phyloP scores from a whole-genome alignment of 2,113 vertebrate genomes.

The Columbina picui region DNA sequence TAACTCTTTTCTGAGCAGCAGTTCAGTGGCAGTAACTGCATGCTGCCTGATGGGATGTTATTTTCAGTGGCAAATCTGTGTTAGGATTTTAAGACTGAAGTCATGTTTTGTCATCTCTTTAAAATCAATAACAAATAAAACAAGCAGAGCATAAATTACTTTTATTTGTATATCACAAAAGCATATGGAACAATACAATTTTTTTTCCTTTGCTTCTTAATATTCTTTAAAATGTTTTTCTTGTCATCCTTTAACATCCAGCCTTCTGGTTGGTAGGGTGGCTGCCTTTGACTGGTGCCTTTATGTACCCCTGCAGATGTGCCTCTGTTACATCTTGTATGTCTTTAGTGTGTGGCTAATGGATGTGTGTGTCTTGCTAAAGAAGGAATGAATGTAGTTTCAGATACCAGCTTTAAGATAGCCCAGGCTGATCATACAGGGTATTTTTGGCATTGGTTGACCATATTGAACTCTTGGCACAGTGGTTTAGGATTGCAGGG shows the following conservation, averaged over 20 bases:
- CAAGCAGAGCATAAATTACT: not conserved
- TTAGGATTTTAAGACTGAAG: not conserved
- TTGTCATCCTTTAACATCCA: not conserved
- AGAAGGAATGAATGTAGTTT: not conserved
- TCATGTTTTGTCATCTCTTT: not conserved
- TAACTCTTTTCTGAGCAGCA: not conserved
- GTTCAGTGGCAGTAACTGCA: not conserved
- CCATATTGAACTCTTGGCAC: not conserved
- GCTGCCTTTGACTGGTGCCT: not conserved
- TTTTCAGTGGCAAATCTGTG: not conserved
- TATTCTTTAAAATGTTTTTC: not conserved
- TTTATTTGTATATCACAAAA: not conserved
- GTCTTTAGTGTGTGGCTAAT: not conserved
- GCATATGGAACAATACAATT: accelerated
- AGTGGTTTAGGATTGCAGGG: not conserved
- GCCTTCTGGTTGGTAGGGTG: not conserved
- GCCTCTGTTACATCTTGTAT: accelerated
- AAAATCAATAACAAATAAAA: not conserved
- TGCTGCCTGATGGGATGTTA: not conserved
- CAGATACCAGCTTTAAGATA: not conserved
- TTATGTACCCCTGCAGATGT: not conserved
- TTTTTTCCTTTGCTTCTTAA: not conserved
- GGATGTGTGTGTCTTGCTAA: accelerated
- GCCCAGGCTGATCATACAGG: accelerated
- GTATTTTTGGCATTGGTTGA: not conserved